Evolutionary conservation across 2,888 invertebrate genomes (phyloP).

Genomic region (Nowickia ferox): DNA sequence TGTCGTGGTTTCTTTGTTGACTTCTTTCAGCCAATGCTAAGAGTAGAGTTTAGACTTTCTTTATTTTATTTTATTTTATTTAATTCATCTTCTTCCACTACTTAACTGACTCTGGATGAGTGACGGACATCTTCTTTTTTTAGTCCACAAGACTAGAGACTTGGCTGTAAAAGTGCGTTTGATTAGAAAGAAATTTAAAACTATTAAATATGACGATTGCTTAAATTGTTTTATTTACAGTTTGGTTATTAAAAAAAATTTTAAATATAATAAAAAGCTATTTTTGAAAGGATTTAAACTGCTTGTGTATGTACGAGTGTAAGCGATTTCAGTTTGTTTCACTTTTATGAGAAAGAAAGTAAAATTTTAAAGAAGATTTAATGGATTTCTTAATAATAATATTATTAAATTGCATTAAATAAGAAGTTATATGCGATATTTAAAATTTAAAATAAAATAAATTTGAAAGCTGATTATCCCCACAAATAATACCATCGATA

Average conservation of each 20-base stretch:
- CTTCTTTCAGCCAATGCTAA: conserved; percentile 36
- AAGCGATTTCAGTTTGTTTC: conserved; percentile 9
- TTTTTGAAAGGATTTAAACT: conserved; percentile 58
- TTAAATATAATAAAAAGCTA: conserved; percentile 22
- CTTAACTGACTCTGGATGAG: conserved; percentile 21
- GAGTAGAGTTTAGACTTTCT: conserved; percentile 47
- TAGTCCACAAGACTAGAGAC: neutral
- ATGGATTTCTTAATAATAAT: conserved; percentile 15
- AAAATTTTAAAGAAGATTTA: conserved; percentile 51
- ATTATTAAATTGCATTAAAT: conserved; percentile 4
- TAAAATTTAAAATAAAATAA: neutral
- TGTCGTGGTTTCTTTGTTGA: conserved; percentile 46
- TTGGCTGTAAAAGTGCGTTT: conserved; percentile 23
- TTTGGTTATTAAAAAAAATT: conserved; percentile 31
- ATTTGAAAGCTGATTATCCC: too few relatives aligned
- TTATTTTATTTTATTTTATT: conserved; percentile 52
- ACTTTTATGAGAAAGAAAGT: conserved; percentile 58
- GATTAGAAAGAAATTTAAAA: conserved; percentile 59
- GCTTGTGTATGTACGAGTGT: neutral
- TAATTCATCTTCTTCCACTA: conserved; percentile 15
- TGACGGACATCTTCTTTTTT: conserved; percentile 38
- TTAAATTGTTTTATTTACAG: conserved; percentile 44
- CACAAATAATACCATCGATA: too few relatives aligned
- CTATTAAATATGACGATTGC: conserved; percentile 29
- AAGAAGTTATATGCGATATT: neutral